phyloP scores from a whole-genome alignment of 2,888 invertebrate species.

The Cephus pulcher region DNA sequence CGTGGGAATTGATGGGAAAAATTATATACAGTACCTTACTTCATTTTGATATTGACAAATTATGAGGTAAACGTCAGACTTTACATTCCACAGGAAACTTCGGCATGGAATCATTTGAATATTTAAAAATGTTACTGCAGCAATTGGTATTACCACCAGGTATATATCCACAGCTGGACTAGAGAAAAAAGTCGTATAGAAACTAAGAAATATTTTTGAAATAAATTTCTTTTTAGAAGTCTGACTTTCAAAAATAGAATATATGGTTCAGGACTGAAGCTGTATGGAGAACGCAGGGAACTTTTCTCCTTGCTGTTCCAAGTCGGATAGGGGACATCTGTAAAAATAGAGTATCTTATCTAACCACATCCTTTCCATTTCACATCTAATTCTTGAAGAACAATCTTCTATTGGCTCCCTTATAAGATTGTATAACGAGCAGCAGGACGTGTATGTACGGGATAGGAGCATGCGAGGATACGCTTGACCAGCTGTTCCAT shows the following conservation, averaged over 20 bases:
- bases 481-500: slow-evolving; percentile 44
- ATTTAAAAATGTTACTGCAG: neutral
- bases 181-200: neutral
- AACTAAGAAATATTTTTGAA: neutral
- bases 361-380: neutral
- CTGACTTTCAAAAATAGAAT: neutral
- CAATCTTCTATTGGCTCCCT: neutral
- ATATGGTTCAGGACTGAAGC: neutral
- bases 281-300: neutral
- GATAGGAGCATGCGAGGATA: slow-evolving; percentile 32
- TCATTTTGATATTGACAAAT: neutral
- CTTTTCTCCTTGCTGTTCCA: neutral
- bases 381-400: neutral
- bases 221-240: neutral
- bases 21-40: neutral
- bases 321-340: neutral
- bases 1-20: neutral
- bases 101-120: neutral
- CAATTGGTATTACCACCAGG: neutral
- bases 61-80: neutral
- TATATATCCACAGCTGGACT: neutral
- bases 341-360: neutral
- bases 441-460: neutral
- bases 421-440: neutral
- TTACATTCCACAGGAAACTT: neutral